Evolutionary conservation across 1,140 invertebrate species (phyloP), one percentile per base, ranked within the genome.

Genomic region (Lasioglossum albipes): DNA sequence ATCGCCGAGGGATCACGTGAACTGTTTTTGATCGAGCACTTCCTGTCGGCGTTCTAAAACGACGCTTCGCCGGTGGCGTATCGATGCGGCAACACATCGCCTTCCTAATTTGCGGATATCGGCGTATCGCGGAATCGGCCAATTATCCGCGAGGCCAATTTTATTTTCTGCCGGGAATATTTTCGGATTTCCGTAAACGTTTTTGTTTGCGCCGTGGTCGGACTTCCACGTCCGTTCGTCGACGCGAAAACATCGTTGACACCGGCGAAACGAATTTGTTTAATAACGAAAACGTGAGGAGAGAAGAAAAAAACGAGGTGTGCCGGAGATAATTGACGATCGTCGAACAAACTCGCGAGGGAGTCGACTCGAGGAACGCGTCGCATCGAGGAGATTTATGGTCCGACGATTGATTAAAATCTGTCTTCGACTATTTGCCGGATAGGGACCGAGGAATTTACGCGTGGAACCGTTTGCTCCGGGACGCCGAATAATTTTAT

Each of bases 111-210:
- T 31, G 42, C 67, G 75, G 27, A 36, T 61, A 22, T 62, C 67
- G 54, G 52, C n/a, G 54, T 7, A n/a, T 27, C 49, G 36, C n/a
- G 1, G 27, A 0, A 27, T 27, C 16, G 49, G 3, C 45, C 77
- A 79, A 79, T 79, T 79, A 79, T 31, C 61, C 22, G 31, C 41
- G 12, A n/a, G 31, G 18, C 36, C 77, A 79, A 79, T 79, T 79
- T 73, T 66, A 79, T 79, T 73, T 73, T 66, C 77, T 66, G 18
- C 59, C 13, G 61, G n/a, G 70, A 4, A 79, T 66, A 73, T 73
- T 66, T 45, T 20, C 69, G 36, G 57, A 66, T 57, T n/a, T 20
- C 49, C 75, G n/a, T 42, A 31, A 22, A 59, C 7, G 20, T 18
- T 20, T n/a, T 9, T n/a, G n/a, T 59, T 18, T 18, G 27, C 27